Percentiles rank a stretch among this genome's conserved stretches.
phyloP scores from a whole-genome alignment of 2,113 vertebrate genomes.

The Promerops cafer region DNA sequence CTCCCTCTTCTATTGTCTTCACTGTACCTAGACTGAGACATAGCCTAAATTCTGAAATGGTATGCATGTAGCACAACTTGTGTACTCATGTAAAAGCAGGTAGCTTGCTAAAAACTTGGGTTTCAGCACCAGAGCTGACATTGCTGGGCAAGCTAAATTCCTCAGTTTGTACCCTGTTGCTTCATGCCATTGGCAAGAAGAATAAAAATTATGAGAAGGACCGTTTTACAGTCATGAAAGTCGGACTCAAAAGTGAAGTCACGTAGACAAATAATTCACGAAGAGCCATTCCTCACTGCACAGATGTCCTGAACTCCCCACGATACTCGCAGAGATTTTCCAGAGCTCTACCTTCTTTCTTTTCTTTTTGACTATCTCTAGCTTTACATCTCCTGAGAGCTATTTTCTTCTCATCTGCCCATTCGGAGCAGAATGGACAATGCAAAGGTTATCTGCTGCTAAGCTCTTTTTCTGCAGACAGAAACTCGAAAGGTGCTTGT shows the following conservation, averaged over 20 bases:
- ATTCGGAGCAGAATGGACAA: neutral
- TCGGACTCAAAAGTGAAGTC: neutral
- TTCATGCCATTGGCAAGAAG: neutral
- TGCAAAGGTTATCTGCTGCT: slow-evolving; percentile 20
- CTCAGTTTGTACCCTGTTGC: neutral
- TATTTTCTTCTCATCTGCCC: slow-evolving; percentile 5
- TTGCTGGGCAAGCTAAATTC: neutral
- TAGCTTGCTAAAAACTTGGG: neutral
- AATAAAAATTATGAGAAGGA: neutral
- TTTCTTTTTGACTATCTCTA: neutral
- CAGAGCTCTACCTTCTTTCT: neutral
- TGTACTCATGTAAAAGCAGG: neutral
- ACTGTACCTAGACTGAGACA: neutral
- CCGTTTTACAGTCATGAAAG: neutral
- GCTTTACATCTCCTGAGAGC: neutral
- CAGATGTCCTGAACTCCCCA: neutral
- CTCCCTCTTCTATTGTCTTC: neutral
- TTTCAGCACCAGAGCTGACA: neutral
- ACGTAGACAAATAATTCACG: neutral
- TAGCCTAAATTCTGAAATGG: neutral
- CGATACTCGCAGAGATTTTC: neutral
- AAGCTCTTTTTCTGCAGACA: neutral
- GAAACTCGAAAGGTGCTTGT: neutral
- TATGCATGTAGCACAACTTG: neutral
- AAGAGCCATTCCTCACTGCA: neutral